Base-by-base conservation (phyloP, 2,797 vertebrate genomes). In the Micromesistius poutassou region DNA sequence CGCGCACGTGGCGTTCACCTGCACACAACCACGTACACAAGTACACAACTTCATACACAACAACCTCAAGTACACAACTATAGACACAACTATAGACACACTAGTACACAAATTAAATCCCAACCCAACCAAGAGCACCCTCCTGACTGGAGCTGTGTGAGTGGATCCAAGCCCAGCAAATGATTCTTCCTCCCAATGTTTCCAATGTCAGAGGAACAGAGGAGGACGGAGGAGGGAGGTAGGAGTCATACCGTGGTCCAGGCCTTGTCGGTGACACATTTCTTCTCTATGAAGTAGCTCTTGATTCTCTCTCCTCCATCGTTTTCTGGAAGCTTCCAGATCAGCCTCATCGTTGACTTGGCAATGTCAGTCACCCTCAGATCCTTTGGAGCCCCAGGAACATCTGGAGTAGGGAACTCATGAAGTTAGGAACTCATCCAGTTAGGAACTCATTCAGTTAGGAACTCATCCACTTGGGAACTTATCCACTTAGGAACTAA, bases 251-350 rank as follows among this genome's bases (percentile, higher is more conserved):
- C 93, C 90, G 93, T 96, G 3, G 96, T 96, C 98, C 98, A 99
- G 78, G 98, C 97, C 79, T 97, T 98, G 86, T 96, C 97, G 83
- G 93, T 95, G 72, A 97, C 84, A 55, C 94, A 94, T 84, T 94
- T 99, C 92, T 99, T 99, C 91, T 99, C 98, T 33, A 99, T 94
- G 66, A 96, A 97, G 86, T 99, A 99, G 87, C 96, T 97, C 90
- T 96, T 98, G 88, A 99, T 99, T 90, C 98, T 95, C 74, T 99
- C 98, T 90, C 98, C 98, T 91, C 98, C 98, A 73, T 99, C 98
- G 22, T 94, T 98, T 68, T 97, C 95, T 16, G 98, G 98, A 77
- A 98, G 96, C 87, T 99, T 99, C 98, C 98, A 99, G 79, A 97
- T 95, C 86, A 99, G 94, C 87, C 95, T 96, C 90, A 97, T 97